Conservation (phyloP, 2,888 invertebrate species). For the Anthophora plumipes region DNA sequence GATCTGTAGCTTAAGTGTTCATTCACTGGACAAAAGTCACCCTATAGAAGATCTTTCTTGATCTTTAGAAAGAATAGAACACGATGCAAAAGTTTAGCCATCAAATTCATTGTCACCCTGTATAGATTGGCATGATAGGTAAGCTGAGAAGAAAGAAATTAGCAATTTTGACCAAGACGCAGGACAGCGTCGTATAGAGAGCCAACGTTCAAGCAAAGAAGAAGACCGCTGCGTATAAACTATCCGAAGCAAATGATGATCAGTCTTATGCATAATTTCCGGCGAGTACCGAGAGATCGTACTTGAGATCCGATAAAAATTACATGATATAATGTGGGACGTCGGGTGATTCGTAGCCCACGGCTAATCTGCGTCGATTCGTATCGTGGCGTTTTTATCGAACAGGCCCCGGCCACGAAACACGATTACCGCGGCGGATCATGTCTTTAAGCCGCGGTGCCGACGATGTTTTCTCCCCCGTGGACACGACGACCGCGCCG, state of each 20-base stretch:
- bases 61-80: too few relatives aligned
- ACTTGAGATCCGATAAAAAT: constrained; percentile 81
- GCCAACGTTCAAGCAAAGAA: not conserved
- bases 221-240: constrained; percentile 50
- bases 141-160: constrained; percentile 47
- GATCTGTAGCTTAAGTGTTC: too few relatives aligned
- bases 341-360: constrained; percentile 74
- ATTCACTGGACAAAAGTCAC: too few relatives aligned
- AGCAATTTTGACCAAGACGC: constrained; percentile 48
- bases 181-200: not conserved
- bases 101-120: too few relatives aligned
- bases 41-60: too few relatives aligned
- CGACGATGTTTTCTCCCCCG: constrained; percentile 59
- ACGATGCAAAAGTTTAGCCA: too few relatives aligned
- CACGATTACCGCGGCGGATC: constrained; percentile 71
- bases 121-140: constrained; percentile 15
- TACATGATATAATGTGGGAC: constrained; percentile 75
- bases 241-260: constrained; percentile 71
- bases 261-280: constrained; percentile 73
- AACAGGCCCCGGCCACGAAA: constrained; percentile 52
- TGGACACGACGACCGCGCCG: constrained; percentile 52
- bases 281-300: constrained; percentile 75
- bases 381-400: constrained; percentile 79
- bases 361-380: constrained; percentile 80
- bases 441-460: constrained; percentile 71